Conservation (phyloP, 2,797 vertebrate genomes). For the Arrhamphus sclerolepis region DNA sequence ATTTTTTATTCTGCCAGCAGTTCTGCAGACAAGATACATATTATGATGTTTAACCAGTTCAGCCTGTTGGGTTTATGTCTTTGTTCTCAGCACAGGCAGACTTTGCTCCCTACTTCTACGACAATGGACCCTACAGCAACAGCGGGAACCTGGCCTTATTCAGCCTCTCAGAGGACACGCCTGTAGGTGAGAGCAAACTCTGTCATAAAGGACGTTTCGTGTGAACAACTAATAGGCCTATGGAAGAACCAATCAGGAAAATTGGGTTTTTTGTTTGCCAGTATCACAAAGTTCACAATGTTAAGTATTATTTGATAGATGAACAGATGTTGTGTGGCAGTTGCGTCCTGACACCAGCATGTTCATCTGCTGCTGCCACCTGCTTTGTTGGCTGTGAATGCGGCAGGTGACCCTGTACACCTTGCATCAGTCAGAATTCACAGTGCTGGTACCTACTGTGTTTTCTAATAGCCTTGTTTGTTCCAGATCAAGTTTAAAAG, state of each 20-base stretch:
- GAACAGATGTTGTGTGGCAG: slow-evolving; percentile 46
- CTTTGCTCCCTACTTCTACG: slow-evolving; percentile 94
- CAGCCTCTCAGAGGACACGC: slow-evolving; percentile 93
- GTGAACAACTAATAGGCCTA: slow-evolving; percentile 4
- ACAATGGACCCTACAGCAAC: slow-evolving; percentile 90
- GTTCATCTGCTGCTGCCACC: slow-evolving; percentile 46
- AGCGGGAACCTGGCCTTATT: slow-evolving; percentile 95
- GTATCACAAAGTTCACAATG: slow-evolving; percentile 24
- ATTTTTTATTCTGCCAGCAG: too few relatives aligned
- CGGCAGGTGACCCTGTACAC: slow-evolving; percentile 32
- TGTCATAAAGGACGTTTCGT: slow-evolving; percentile 7
- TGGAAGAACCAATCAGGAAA: slow-evolving; percentile 30
- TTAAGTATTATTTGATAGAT: slow-evolving; percentile 46
- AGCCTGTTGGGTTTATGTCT: slow-evolving; percentile 11
- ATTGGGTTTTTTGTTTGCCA: slow-evolving; percentile 16
- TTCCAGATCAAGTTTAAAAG: too few relatives aligned
- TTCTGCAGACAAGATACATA: not conserved
- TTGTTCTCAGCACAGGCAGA: slow-evolving; percentile 84
- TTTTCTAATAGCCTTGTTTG: not conserved
- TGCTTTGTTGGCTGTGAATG: slow-evolving; percentile 43
- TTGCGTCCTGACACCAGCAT: slow-evolving; percentile 20
- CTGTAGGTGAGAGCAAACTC: slow-evolving; percentile 84
- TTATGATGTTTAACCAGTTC: not conserved
- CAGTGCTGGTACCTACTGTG: slow-evolving; percentile 2
- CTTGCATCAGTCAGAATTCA: slow-evolving; percentile 14